Conservation (phyloP, 2,797 vertebrate species). For the Pseudochromis fuscus region DNA sequence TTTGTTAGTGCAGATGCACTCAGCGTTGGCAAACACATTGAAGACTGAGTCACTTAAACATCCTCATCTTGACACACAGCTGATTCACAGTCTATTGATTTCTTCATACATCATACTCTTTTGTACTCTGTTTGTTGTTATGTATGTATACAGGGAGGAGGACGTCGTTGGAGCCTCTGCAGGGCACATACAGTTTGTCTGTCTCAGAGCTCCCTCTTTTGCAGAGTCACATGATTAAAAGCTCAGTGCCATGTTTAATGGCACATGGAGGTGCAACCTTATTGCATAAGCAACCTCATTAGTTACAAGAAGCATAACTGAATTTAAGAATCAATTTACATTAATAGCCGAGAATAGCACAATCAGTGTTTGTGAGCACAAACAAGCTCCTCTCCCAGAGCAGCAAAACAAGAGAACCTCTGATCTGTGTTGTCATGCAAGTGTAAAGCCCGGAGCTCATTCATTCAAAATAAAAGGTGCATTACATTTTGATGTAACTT, state of each 20-base stretch:
- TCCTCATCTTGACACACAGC: conserved; percentile 66
- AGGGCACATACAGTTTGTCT: conserved; percentile 21
- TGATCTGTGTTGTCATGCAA: conserved; percentile 64
- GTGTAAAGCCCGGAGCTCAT: conserved; percentile 61
- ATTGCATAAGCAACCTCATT: conserved; percentile 50
- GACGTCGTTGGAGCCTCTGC: conserved; percentile 34
- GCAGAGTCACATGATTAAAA: conserved; percentile 30
- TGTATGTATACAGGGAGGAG: conserved; percentile 28
- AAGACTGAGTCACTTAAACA: conserved; percentile 75
- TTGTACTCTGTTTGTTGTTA: conserved; percentile 48
- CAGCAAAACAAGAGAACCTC: conserved; percentile 46
- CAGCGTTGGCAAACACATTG: conserved; percentile 68
- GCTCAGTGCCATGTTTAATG: conserved; percentile 29
- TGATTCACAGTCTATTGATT: conserved; percentile 75
- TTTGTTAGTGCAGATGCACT: conserved; percentile 71
- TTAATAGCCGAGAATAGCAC: conserved; percentile 60
- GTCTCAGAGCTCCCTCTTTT: conserved; percentile 27
- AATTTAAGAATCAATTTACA: conserved; percentile 59
- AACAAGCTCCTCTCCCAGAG: conserved; percentile 57
- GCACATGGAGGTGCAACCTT: conserved; percentile 40
- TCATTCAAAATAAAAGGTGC: conserved; percentile 61
- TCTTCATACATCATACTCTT: conserved; percentile 59
- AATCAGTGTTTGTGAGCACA: conserved; percentile 54
- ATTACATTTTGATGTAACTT: conserved; percentile 50
- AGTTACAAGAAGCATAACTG: conserved; percentile 30